Base-by-base conservation (phyloP, 2,888 invertebrate species). In the Globia sparganii region DNA sequence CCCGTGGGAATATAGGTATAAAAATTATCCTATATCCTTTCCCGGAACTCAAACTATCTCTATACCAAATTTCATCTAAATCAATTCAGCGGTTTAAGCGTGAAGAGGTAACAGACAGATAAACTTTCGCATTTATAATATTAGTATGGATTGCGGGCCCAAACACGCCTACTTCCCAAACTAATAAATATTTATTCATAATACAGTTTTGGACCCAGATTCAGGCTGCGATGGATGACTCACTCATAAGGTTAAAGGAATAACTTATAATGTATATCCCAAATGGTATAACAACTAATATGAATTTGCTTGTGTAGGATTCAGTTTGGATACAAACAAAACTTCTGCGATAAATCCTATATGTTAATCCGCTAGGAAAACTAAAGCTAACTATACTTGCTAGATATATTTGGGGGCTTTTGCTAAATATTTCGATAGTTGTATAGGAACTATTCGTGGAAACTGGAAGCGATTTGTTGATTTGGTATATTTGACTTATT, bases 331-430 rank as follows among this genome's bases (percentile, higher is more conserved):
- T 65, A 84, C 74, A 62, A 65, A 74, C 86, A 56, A 69, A 83
- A 83, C 86, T 83, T 86, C 13, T n/a, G 53, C 68, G 37, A 86
- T 83, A 83, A 83, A 83, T 83, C 62, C 72, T 86, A 74, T 66
- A 74, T 83, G 83, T 74, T 83, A 83, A 83, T 83, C 83, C 64
- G 61, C 56, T 59, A 43, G 65, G 58, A 74, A 78, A 82, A 83
- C 78, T 86, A 66, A 71, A 61, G 68, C 56, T 56, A 59, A 40
- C 58, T 65, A 37, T 61, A 64, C 31, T 53, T 68, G 37, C 40
- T 62, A 31, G 34, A 62, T 53, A 25, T 67, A 56, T 56, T 70
- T 61, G 70, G 64, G 71, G 13, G 71, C 21, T 59, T 34, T 59
- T 21, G 61, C 43, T 61, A 28, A 74, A 53, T 66, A 81, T 80